These are phyloP conservation scores for Excalfactoria chinensis DNA, from an alignment of 2,113 vertebrate species.

Conservation along the genomic window DNA sequence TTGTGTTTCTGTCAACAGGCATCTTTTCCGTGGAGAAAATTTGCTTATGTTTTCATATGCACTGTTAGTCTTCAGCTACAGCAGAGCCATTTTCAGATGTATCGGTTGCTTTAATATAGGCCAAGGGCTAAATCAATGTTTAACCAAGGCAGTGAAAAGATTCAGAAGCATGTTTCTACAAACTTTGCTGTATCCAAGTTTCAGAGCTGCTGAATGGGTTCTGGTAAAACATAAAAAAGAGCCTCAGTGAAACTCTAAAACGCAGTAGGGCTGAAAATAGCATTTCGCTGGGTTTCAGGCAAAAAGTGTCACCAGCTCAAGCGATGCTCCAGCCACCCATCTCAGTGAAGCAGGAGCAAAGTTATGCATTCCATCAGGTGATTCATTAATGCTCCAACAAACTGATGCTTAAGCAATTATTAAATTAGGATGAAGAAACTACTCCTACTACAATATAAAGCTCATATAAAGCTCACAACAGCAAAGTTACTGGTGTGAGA, in stretches of 20 bases:
- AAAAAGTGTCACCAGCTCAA: neutral
- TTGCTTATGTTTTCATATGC: neutral
- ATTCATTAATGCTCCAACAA: neutral
- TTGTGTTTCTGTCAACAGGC: neutral
- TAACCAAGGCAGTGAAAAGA: neutral
- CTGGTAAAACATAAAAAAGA: neutral
- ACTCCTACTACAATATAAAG: neutral
- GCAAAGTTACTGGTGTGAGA: neutral
- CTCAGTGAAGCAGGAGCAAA: neutral
- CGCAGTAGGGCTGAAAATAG: neutral
- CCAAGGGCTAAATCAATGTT: neutral
- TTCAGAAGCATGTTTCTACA: neutral
- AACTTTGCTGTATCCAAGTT: neutral
- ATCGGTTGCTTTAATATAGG: fast-evolving
- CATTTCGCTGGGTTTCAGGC: neutral
- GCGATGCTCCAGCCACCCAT: neutral
- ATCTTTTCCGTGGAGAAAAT: neutral
- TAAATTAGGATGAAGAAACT: neutral
- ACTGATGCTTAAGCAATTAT: neutral
- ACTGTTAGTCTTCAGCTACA: neutral
- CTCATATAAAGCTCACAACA: neutral
- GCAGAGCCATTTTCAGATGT: neutral
- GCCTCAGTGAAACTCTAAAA: neutral
- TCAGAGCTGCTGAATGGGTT: neutral
- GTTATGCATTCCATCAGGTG: neutral